Base-by-base conservation (phyloP, 2,113 vertebrate species). In the Tachysurus vachellii region DNA sequence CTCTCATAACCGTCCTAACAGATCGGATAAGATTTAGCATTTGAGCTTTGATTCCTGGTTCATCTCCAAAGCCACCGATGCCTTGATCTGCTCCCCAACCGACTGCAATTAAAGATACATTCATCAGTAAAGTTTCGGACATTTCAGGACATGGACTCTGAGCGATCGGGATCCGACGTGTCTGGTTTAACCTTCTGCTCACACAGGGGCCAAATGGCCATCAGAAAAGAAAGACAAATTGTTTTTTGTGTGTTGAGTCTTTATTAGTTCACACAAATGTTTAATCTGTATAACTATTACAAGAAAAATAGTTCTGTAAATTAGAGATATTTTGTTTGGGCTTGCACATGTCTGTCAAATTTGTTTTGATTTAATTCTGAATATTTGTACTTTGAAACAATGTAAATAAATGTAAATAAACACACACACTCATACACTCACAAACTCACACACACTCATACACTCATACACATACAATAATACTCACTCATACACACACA, bases 1-100 rank as follows among this genome's bases (percentile, higher is more conserved):
- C 96, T 97, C 98, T 96, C 98, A 99, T 99, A 83, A 99, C 96
- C 0, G 97, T 99, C 90, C 97, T 95, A 86, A 99, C 94, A 0
- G 98, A 98, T 90, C 97, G 97, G 91, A 99, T 96, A 10, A 99
- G 97, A 85, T 97, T 98, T 83, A 95, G 96, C 62, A 99, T 89
- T 91, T 99, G 98, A 28, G 96, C 97, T 94, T 99, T 99, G 93
- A 99, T 94, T 92, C 98, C 98, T 57, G 98, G 98, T 88, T 99
- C 97, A 87, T 99, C 98, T 91, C 97, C 98, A 84, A 99, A 99
- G 84, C 98, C 98, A 84, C 97, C 97, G 79, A 98, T 96, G 70
- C 97, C 96, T 88, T 99, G 98, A 7, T 99, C 98, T 0, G 95
- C 95, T 86, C 97, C 97, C 96, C 97, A 99, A 85, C 98, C 98